Evolutionary conservation across 1,140 invertebrate species (phyloP).

Genomic region (Pogonomyrmex barbatus): DNA sequence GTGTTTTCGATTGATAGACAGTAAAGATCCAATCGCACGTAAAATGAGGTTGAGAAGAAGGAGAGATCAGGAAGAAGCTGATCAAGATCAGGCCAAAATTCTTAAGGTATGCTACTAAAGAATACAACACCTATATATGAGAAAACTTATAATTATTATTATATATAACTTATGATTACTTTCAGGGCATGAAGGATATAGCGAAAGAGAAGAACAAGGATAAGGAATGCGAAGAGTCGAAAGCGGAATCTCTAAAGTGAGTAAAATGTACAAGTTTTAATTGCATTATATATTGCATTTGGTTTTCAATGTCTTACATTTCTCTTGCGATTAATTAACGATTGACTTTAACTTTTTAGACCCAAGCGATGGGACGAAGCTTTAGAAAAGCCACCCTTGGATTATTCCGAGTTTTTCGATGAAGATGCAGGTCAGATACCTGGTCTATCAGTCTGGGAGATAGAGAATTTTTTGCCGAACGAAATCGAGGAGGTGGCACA

Average conservation of each 20-base stretch:
- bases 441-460: conserved; percentile 97
- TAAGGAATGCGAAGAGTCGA: conserved; percentile 87
- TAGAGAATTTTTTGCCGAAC: conserved; percentile 99
- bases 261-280: conserved; percentile 59
- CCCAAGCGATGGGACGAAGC: conserved; percentile 97
- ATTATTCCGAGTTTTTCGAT: conserved; percentile 99
- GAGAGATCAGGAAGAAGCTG: conserved; percentile 91
- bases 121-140: not conserved
- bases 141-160: conserved; percentile 31
- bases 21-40: conserved; percentile 96
- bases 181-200: conserved; percentile 97
- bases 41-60: conserved; percentile 94
- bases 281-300: too few relatives aligned
- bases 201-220: conserved; percentile 95
- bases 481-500: conserved; percentile 95
- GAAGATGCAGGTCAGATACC: conserved; percentile 97
- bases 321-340: not conserved
- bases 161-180: conserved; percentile 36
- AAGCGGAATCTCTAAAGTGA: conserved; percentile 90
- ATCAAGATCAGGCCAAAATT: conserved; percentile 97
- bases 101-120: conserved; percentile 89
- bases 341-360: conserved; percentile 84
- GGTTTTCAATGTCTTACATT: not conserved
- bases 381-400: conserved; percentile 97
- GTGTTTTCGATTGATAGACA: conserved; percentile 82